Evolutionary conservation across 2,797 vertebrate species (phyloP).

Genomic region (Phrynocephalus guinanensis): DNA sequence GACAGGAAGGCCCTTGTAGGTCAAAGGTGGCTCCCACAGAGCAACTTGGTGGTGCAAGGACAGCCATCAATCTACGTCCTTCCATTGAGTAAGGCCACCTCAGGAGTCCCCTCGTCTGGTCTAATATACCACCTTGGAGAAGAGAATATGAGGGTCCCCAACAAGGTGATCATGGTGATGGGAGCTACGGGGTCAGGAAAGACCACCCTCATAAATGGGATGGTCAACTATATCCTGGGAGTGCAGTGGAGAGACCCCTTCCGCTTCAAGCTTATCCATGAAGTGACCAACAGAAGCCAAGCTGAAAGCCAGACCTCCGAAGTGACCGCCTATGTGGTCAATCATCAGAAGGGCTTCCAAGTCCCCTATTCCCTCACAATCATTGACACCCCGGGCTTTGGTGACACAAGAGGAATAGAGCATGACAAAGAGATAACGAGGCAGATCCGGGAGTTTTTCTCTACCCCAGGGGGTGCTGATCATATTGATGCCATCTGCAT

Average conservation of each 20-base stretch:
- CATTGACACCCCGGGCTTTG: conserved; percentile 66
- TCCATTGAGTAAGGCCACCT: background rate
- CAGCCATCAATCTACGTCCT: conserved; percentile 8
- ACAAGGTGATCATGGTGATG: conserved; percentile 47
- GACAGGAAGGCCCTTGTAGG: fast-evolving
- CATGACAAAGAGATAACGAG: conserved; percentile 22
- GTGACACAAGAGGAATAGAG: conserved; percentile 36
- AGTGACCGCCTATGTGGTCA: conserved; percentile 23
- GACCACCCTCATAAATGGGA: conserved; percentile 44
- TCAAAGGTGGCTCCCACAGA: background rate
- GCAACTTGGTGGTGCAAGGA: background rate
- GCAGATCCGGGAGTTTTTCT: conserved; percentile 31
- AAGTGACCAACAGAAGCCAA: conserved; percentile 18
- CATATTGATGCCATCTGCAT: conserved; percentile 39
- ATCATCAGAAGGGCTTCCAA: background rate
- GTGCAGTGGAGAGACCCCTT: conserved; percentile 39
- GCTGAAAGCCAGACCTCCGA: conserved; percentile 36
- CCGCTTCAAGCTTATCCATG: conserved; percentile 33
- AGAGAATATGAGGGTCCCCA: background rate
- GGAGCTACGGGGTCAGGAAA: conserved; percentile 43
- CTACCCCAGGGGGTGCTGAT: background rate
- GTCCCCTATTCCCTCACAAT: conserved; percentile 60
- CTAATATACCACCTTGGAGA: background rate
- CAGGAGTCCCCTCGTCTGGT: fast-evolving
- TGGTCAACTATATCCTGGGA: conserved; percentile 21